Evolutionary conservation across 92 coral and sea anemone species (phyloP).

Genomic region (Plumapathes pennacea): DNA sequence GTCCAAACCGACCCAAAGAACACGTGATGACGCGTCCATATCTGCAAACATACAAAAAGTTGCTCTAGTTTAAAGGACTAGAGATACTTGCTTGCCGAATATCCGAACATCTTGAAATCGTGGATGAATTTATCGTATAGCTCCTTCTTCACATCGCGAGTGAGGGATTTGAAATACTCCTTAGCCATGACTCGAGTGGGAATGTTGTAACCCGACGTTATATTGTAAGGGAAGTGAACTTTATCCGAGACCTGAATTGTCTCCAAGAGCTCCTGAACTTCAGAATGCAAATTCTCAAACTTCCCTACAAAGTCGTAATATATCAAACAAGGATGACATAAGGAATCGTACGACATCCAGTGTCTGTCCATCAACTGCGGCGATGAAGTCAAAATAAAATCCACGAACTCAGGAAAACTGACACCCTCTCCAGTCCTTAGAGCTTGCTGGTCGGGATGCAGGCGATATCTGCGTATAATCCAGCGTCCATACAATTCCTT

Average conservation of each 20-base stretch:
- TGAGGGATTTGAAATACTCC: slow-evolving; percentile 63
- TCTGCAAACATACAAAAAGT: too few species aligned
- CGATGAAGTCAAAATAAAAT: slow-evolving; percentile 62
- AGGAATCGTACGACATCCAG: slow-evolving; percentile 79
- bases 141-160: slow-evolving; percentile 39
- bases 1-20: too few species aligned
- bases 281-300: slow-evolving; percentile 73
- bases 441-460: slow-evolving; percentile 58
- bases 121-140: slow-evolving; percentile 68
- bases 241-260: slow-evolving; percentile 54
- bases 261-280: slow-evolving; percentile 59
- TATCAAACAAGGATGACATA: slow-evolving; percentile 91
- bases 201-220: slow-evolving; percentile 61
- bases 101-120: slow-evolving; percentile 95
- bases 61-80: too few species aligned
- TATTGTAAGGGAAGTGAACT: slow-evolving; percentile 81
- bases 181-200: slow-evolving; percentile 65
- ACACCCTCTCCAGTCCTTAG: slow-evolving; percentile 84
- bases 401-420: slow-evolving; percentile 81
- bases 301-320: slow-evolving; percentile 89
- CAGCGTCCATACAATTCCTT: slow-evolving; percentile 77
- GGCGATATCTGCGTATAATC: slow-evolving; percentile 75
- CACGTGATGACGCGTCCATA: too few species aligned
- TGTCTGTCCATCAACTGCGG: slow-evolving; percentile 84
- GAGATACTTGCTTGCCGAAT: slow-evolving; percentile 60